Conservation (phyloP, 2,888 invertebrate genomes). For the Colletes collaris region DNA sequence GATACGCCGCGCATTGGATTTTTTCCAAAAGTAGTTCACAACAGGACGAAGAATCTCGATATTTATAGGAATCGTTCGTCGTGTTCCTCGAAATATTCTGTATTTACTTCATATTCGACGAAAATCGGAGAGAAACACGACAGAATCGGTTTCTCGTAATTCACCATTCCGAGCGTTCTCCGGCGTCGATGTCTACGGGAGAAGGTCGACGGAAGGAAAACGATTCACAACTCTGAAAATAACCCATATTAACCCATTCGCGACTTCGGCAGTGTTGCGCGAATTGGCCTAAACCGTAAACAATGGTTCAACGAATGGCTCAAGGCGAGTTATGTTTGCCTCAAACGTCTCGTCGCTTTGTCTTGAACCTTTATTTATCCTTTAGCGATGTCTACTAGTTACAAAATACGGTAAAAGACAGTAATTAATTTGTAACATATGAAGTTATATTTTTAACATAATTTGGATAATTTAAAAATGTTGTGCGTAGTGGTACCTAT, state of each 20-base stretch:
- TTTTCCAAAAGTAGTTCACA: constrained; percentile 3
- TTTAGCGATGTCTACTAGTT: too few species aligned
- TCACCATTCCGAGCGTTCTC: neutral
- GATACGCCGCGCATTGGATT: neutral
- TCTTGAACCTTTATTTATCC: too few species aligned
- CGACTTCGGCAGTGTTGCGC: too few species aligned
- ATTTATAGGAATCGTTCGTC: neutral
- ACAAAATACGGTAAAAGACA: too few species aligned
- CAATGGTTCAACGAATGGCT: too few species aligned
- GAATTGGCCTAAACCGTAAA: too few species aligned
- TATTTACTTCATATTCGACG: constrained; percentile 20
- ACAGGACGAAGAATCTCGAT: neutral
- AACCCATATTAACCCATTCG: constrained; percentile 10
- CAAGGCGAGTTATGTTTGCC: too few species aligned
- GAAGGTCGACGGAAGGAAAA: constrained; percentile 12
- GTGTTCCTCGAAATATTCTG: neutral
- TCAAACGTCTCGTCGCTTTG: too few species aligned
- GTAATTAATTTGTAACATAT: too few species aligned
- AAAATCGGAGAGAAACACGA: constrained; percentile 6
- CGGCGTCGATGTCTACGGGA: neutral
- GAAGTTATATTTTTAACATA: too few species aligned
- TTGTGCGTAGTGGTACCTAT: too few species aligned
- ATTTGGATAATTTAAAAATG: too few species aligned
- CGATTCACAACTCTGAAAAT: constrained; percentile 31
- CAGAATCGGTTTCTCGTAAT: neutral